Evolutionary conservation across 1,140 invertebrate species (phyloP).

Genomic region (Proales similis): DNA sequence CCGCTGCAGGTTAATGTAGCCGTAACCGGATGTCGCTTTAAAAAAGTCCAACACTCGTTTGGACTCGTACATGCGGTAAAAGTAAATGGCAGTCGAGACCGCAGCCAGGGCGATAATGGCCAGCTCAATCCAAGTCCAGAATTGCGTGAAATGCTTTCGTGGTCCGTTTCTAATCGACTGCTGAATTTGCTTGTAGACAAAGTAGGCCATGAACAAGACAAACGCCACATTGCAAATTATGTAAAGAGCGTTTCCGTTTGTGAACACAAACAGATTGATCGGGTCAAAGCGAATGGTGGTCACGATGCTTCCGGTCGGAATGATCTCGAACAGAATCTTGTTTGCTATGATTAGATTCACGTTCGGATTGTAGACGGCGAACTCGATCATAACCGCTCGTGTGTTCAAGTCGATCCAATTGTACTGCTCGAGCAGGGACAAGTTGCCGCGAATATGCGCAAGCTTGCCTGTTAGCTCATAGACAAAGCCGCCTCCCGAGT

Average conservation of each 20-base stretch:
- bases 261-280: conserved; percentile 40
- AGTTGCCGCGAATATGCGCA: conserved; percentile 44
- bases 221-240: conserved; percentile 32
- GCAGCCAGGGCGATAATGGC: conserved; percentile 38
- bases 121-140: conserved; percentile 55
- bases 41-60: conserved; percentile 49
- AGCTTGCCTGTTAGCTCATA: conserved; percentile 52
- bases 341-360: conserved; percentile 58
- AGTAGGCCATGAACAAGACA: conserved; percentile 54
- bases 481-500: conserved; percentile 59
- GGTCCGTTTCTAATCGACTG: conserved; percentile 41
- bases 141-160: conserved; percentile 47
- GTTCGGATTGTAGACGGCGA: conserved; percentile 59
- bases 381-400: conserved; percentile 58
- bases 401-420: conserved; percentile 58
- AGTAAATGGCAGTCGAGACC: conserved; percentile 49
- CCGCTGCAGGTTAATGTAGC: conserved; percentile 55
- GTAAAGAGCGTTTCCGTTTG: conserved; percentile 44
- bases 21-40: conserved; percentile 53
- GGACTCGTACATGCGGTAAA: conserved; percentile 49
- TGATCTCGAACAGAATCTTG: conserved; percentile 55
- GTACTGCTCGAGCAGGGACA: conserved; percentile 49
- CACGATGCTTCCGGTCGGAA: conserved; percentile 55
- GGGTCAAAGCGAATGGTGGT: conserved; percentile 56
- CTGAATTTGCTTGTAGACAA: conserved; percentile 53